These are phyloP conservation scores for Fulmarus glacialis DNA, from an alignment of 2,113 vertebrate genomes.

Conservation along the genomic window DNA sequence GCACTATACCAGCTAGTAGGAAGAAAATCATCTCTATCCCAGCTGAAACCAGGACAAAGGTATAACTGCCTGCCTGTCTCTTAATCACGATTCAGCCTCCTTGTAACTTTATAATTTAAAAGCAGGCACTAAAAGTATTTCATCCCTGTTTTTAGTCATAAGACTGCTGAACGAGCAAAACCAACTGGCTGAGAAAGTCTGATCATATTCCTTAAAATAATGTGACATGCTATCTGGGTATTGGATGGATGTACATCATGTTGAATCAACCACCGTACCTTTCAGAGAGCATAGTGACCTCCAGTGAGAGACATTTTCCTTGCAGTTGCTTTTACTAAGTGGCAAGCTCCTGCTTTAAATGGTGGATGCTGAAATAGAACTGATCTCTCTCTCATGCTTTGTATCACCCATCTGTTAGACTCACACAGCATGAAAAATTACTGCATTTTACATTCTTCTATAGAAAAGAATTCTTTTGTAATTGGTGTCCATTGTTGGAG, in stretches of 20 bases:
- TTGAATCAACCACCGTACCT: not conserved
- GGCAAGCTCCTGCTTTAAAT: not conserved
- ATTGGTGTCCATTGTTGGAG: not conserved
- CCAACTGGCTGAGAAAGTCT: not conserved
- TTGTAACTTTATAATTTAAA: slow-evolving; percentile 27
- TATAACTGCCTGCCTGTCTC: slow-evolving; percentile 1
- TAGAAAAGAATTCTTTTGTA: not conserved
- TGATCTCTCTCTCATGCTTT: not conserved
- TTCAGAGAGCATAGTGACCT: slow-evolving; percentile 4
- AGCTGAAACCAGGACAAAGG: not conserved
- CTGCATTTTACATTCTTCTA: not conserved
- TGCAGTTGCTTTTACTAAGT: not conserved
- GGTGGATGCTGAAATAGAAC: not conserved
- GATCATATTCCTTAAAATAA: slow-evolving; percentile 17
- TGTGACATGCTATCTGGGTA: not conserved
- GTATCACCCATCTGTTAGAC: not conserved
- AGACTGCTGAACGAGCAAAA: slow-evolving; percentile 7
- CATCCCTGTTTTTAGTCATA: not conserved
- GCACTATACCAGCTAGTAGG: no score
- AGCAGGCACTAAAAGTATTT: slow-evolving; percentile 16
- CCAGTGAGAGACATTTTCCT: not conserved
- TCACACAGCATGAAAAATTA: not conserved
- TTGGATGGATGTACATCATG: not conserved
- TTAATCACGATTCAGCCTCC: slow-evolving; percentile 25
- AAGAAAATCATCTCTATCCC: no score